Base-by-base conservation (phyloP, 1,140 invertebrate genomes). In the Drosophila serrata region DNA sequence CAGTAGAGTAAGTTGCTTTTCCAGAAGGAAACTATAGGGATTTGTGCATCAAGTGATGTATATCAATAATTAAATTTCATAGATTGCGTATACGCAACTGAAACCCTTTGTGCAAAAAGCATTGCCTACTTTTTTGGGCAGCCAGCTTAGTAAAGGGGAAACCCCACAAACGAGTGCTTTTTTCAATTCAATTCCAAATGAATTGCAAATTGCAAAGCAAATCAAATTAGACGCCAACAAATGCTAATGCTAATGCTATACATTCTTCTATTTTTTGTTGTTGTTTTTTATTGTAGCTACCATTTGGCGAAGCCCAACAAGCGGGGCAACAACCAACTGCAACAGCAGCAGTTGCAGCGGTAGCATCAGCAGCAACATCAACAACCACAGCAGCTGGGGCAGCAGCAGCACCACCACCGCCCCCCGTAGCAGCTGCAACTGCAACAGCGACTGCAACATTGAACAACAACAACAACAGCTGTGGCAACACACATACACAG, bases 301-400 rank as follows among this genome's bases (percentile, higher is more conserved):
- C 81, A 62, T 91, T 91, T 58, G 72, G 58, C 57, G 87, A 91
- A 91, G 82, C 87, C 76, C 82, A 82, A 91, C 90, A 91, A 87
- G 68, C 75, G 72, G 59, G 75, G 29, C 79, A 87, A 40, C 77
- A 68, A 40, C 68, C 55, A 79, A 22, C 72, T 65, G 31, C 69
- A 82, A 55, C 76, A 77, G 49, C 75, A 76, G 60, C 61, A 77
- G 53, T 57, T 51, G 48, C 62, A 69, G 40, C 69, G 56, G 24
- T 51, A 63, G 29, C 64, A 40, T 45, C 60, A 61, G 9, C 61
- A n/a, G 40, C 69, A 42, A 39, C 48, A 39, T 29, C 70, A 46
- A 65, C 45, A 61, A 12, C 70, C 77, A 43, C 74, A 57, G 39
- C 9, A 76, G 60, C 57, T 75, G 55, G 57, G 56, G 42, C 62